These are phyloP conservation scores for Punctoribates punctum DNA, from an alignment of 2,888 invertebrate species.

Conservation along the genomic window DNA sequence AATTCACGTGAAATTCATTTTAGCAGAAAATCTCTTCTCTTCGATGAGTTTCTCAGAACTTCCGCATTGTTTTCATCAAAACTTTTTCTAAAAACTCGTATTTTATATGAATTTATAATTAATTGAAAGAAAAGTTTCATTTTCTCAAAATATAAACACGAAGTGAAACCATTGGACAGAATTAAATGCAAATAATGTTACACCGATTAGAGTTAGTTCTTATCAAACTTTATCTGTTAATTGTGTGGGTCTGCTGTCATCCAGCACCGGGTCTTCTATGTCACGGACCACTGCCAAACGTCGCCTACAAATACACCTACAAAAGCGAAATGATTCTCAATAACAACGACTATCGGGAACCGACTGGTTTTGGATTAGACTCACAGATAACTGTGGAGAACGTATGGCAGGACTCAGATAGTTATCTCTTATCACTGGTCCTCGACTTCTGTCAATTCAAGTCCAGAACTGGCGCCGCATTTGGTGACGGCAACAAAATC, in stretches of 20 bases:
- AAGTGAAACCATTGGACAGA: background rate
- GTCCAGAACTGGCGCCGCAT: conserved; percentile 15
- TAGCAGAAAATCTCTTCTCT: background rate
- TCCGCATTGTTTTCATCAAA: conserved; percentile 7
- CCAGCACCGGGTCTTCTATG: conserved; percentile 41
- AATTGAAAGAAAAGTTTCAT: background rate
- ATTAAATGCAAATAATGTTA: background rate
- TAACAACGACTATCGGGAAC: conserved; percentile 43
- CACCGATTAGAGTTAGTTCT: background rate
- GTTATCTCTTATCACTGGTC: conserved; percentile 32
- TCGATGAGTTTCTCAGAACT: background rate
- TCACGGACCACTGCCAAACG: conserved; percentile 41
- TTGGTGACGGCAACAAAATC: conserved; percentile 3
- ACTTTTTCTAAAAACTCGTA: no score
- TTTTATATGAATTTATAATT: background rate
- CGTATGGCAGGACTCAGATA: conserved; percentile 42
- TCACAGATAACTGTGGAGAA: conserved; percentile 40
- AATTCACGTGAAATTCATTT: background rate
- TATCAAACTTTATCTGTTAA: background rate
- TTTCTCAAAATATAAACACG: background rate
- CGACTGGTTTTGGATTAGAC: conserved; percentile 41
- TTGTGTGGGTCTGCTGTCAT: conserved; percentile 36
- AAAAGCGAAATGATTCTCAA: conserved; percentile 39
- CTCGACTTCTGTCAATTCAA: conserved; percentile 33
- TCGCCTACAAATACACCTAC: conserved; percentile 40